Evolutionary conservation across 2,113 vertebrate species (phyloP).

Genomic region (Urocitellus parryii): DNA sequence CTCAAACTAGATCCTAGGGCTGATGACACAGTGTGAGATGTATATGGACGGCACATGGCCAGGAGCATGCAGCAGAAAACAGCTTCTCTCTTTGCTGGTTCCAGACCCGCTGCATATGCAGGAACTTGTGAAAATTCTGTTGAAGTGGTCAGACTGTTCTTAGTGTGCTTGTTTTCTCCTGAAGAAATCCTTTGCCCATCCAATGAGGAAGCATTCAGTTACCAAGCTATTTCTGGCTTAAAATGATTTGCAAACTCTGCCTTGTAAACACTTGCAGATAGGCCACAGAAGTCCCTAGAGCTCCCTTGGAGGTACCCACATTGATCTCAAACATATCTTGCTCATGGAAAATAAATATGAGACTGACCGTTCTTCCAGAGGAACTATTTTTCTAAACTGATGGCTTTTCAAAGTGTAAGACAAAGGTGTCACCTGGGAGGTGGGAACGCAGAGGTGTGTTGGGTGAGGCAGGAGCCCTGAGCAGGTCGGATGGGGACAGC

Average conservation of each 20-base stretch:
- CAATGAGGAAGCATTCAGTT: slow-evolving; percentile 70
- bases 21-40: background rate
- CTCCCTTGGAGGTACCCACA: slow-evolving; percentile 60
- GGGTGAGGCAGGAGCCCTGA: background rate
- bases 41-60: background rate
- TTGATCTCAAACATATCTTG: slow-evolving; percentile 67
- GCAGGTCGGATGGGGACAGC: background rate
- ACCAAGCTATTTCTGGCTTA: slow-evolving; percentile 63
- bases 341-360: slow-evolving; percentile 63
- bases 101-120: background rate
- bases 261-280: slow-evolving; percentile 68
- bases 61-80: background rate
- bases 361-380: slow-evolving; percentile 59
- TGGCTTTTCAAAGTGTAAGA: slow-evolving; percentile 53
- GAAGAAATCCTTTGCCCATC: background rate
- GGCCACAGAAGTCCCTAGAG: slow-evolving; percentile 42
- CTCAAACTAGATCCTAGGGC: background rate
- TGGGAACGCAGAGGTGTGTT: background rate
- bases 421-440: background rate
- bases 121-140: slow-evolving; percentile 57
- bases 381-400: slow-evolving; percentile 58
- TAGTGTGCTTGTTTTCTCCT: slow-evolving; percentile 19
- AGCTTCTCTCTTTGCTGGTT: background rate
- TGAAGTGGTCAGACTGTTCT: slow-evolving; percentile 27
- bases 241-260: slow-evolving; percentile 55